phyloP scores from a whole-genome alignment of 1,140 invertebrate genomes.

The Argopecten irradians region DNA sequence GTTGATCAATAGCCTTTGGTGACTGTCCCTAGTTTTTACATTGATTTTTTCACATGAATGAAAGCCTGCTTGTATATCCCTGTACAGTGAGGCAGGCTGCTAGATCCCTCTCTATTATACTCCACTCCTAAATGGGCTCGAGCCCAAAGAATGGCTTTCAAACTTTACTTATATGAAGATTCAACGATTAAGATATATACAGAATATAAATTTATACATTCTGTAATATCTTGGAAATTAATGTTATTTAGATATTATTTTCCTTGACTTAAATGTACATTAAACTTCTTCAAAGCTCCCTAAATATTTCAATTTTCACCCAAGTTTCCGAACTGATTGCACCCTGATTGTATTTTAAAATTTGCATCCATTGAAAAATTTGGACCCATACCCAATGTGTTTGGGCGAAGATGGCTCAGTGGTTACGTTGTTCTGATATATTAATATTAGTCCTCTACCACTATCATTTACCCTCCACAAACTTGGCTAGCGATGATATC shows the following conservation, averaged over 20 bases:
- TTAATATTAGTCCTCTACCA: too few relatives aligned
- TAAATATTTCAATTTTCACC: too few relatives aligned
- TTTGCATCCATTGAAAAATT: too few relatives aligned
- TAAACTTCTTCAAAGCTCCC: too few relatives aligned
- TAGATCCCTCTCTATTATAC: background rate
- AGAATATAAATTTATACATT: background rate
- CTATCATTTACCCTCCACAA: too few relatives aligned
- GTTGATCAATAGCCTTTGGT: background rate
- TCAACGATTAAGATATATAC: background rate
- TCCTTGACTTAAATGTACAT: too few relatives aligned
- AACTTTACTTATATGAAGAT: background rate
- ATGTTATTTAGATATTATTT: background rate
- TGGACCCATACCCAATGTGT: too few relatives aligned
- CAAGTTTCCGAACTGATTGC: too few relatives aligned
- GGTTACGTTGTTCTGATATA: too few relatives aligned
- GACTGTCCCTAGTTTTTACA: constrained; percentile 7
- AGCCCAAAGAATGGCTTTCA: background rate
- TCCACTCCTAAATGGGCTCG: background rate
- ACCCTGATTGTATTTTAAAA: too few relatives aligned
- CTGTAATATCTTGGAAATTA: background rate
- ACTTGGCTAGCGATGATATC: too few relatives aligned
- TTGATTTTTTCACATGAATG: constrained; percentile 23
- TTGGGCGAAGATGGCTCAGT: too few relatives aligned
- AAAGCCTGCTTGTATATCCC: background rate
- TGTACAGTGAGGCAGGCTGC: background rate